Base-by-base conservation (phyloP, 1,140 invertebrate species). In the Euwallacea fornicatus region DNA sequence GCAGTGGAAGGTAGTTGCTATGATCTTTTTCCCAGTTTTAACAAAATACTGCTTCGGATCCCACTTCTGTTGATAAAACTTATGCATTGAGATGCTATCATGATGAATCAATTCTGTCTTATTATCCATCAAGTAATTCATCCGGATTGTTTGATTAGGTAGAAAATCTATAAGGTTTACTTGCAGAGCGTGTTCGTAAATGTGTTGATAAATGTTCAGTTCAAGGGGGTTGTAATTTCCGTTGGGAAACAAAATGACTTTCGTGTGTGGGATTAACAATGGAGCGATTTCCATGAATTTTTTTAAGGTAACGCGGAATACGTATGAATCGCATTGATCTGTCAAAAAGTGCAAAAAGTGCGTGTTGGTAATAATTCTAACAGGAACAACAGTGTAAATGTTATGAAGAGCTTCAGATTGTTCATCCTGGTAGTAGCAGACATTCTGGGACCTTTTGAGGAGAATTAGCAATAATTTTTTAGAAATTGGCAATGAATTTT, bases 1-100 rank as follows among this genome's bases (percentile, higher is more conserved):
- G 42, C 69, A 71, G 33, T 71, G 16, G 33, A 71, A 71, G 15
- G 46, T 71, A 13, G 42, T 50, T 7, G 58, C 44, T 7, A 64
- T 47, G 11, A 71, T 65, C 2, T 33, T 44, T 58, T 61, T 64
- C 42, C 69, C 69, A 7, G 69, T 65, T 41, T 15, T 58, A 7
- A 41, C 2, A 9, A 65, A 15, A 58, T 65, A 71, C n/a, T 71
- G 10, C 15, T 50, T 47, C 7, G 69, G 69, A 42, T 59, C 55
- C 69, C 69, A 71, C 21, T 61, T 41, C 41, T 69, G 56, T 9
- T 33, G 43, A 7, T 6, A 7, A 4, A 67, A 15, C 8, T 42
- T 44, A 16, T 33, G 21, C 21, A 33, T 33, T 4, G 21, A 33
- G 21, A 42, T 42, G 11, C 43, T 47, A 15, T 58, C 53, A 0